A percentile compares a stretch with the other conserved stretches of the same genome.
Conservation (phyloP, 2,797 vertebrate species). For the Danio kyathit region DNA sequence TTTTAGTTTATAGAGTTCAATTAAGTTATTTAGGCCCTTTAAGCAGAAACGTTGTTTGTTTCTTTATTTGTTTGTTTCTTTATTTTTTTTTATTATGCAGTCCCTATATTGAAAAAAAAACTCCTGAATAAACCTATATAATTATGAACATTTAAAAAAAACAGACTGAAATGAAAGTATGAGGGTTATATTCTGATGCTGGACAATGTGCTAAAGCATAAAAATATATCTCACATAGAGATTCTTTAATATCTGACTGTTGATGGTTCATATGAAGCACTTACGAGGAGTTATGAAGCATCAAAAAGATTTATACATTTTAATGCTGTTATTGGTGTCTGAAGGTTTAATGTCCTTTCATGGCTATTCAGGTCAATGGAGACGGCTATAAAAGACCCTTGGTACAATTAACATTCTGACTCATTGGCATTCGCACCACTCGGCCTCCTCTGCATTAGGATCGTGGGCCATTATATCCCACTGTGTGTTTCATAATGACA, state of each 20-base stretch:
- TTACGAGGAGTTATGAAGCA: not conserved
- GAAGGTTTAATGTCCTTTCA: slow-evolving; percentile 29
- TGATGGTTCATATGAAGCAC: not conserved
- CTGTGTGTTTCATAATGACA: slow-evolving; percentile 21
- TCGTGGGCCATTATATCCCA: slow-evolving; percentile 19
- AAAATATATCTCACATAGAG: not conserved
- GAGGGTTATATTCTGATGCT: too few species aligned
- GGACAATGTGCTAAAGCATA: too few species aligned
- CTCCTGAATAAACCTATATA: too few species aligned
- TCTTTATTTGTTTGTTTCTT: too few species aligned
- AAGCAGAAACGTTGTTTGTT: too few species aligned
- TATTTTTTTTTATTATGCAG: too few species aligned
- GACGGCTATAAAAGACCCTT: slow-evolving; percentile 2
- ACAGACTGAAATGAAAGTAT: too few species aligned
- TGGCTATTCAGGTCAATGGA: slow-evolving; percentile 23
- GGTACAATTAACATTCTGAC: slow-evolving; percentile 12
- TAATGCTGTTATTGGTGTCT: slow-evolving; percentile 16
- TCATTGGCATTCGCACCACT: slow-evolving; percentile 6
- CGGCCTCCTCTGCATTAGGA: not conserved
- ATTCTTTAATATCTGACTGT: not conserved
- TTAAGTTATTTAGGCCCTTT: too few species aligned
- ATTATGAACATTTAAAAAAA: too few species aligned
- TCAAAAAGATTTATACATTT: not conserved
- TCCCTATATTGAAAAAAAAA: too few species aligned
- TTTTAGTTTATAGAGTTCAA: too few species aligned